phyloP scores from a whole-genome alignment of 2,113 vertebrate species.

The Arothron firmamentum region DNA sequence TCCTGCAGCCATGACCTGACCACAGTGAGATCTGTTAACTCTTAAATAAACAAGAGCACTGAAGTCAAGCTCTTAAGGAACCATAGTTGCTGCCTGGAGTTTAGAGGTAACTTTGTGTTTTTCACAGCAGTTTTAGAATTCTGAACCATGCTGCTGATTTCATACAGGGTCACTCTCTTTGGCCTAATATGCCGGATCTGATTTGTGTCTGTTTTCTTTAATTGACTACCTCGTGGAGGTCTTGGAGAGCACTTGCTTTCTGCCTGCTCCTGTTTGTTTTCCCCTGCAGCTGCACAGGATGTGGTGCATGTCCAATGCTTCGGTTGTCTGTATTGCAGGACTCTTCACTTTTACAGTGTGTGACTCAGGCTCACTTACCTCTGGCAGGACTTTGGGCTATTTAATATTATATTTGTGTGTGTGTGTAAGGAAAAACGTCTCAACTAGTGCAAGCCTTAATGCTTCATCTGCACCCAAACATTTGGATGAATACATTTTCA shows the following conservation, averaged over 20 bases:
- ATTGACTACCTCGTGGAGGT: not conserved
- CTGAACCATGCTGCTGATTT: slow-evolving; percentile 2
- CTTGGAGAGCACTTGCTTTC: not conserved
- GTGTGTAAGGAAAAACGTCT: not conserved
- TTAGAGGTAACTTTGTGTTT: no score
- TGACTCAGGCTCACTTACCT: slow-evolving; percentile 32
- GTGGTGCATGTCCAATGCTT: slow-evolving; percentile 41
- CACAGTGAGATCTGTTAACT: slow-evolving; percentile 12
- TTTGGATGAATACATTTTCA: not conserved
- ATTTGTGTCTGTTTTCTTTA: not conserved
- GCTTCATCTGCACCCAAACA: not conserved
- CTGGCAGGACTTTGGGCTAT: slow-evolving; percentile 12
- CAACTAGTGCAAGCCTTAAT: not conserved
- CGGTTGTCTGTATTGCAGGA: slow-evolving; percentile 51
- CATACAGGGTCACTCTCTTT: slow-evolving; percentile 16
- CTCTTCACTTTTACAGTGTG: slow-evolving; percentile 36
- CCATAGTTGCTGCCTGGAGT: no score
- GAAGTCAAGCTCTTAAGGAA: not conserved
- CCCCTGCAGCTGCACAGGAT: slow-evolving; percentile 57
- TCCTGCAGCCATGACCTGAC: slow-evolving; percentile 14
- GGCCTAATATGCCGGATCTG: slow-evolving; percentile 11
- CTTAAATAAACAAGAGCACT: slow-evolving; percentile 5
- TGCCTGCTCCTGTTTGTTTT: slow-evolving; percentile 34
- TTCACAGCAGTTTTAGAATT: no score
- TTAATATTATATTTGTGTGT: slow-evolving; percentile 10